Evolutionary conservation across 2,888 invertebrate genomes (phyloP).

Genomic region (Noctua janthe): DNA sequence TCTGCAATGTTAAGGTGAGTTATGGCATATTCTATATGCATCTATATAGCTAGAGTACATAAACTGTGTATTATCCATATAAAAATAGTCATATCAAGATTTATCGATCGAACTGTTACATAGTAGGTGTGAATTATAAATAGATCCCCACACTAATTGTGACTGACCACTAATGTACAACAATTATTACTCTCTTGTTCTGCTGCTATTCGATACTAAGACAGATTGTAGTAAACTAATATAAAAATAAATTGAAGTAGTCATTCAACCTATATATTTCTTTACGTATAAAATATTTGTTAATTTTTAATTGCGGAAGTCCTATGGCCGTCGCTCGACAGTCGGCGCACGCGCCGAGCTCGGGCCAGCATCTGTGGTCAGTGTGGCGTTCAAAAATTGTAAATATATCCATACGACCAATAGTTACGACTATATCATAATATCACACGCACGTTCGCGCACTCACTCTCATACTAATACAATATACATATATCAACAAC

Average conservation of each 20-base stretch:
- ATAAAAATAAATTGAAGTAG: constrained; percentile 83
- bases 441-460: constrained; percentile 77
- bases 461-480: constrained; percentile 73
- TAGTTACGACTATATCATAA: constrained; percentile 66
- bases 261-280: constrained; percentile 47
- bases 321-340: constrained; percentile 23
- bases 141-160: constrained; percentile 60
- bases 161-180: constrained; percentile 68
- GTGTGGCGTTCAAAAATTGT: constrained; percentile 67
- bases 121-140: constrained; percentile 65
- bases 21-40: constrained; percentile 61
- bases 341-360: constrained; percentile 24
- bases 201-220: constrained; percentile 61
- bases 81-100: constrained; percentile 77
- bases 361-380: constrained; percentile 60
- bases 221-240: constrained; percentile 76
- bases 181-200: constrained; percentile 49
- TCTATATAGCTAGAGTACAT: constrained; percentile 58
- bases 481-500: constrained; percentile 79
- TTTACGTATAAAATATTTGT: constrained; percentile 63
- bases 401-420: constrained; percentile 72
- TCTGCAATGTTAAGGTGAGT: constrained; percentile 35
- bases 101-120: constrained; percentile 65
- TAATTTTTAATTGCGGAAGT: constrained; percentile 37
- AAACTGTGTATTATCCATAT: constrained; percentile 72